Base-by-base conservation (phyloP, 2,888 invertebrate genomes). In the Harpagoxenus sublaevis region DNA sequence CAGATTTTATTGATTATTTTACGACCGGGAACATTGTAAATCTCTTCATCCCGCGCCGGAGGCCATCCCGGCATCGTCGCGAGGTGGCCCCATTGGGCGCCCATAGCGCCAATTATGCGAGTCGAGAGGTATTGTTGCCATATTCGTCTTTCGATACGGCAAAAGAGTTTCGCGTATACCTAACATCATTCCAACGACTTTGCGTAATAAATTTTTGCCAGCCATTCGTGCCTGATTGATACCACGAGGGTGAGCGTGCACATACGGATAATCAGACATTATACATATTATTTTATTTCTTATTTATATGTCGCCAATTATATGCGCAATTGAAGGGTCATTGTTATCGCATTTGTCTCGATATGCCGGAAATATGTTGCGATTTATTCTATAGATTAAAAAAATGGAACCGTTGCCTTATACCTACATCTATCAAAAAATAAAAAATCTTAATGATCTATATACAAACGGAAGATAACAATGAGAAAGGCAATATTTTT, bases 1-100 rank as follows among this genome's bases (percentile, higher is more conserved):
- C 91, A 91, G 93, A 94, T 94, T 94, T 94, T 94, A 94, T 94
- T 94, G 94, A 94, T 94, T 94, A 94, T 94, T 94, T 94, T 94
- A 94, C 92, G 93, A 92, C 92, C 93, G 90, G 91, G 94, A 94
- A 94, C 94, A 94, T 93, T 94, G 94, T 94, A 94, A 94, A 94
- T 94, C 94, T 94, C 94, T 94, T 94, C 93, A 94, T 94, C 91
- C 92, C 88, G 91, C 90, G 91, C 91, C 91, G 91, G 89, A 88
- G 90, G 90, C 91, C 92, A 90, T 75, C 57, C 90, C 84, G 91
- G 89, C 90, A 83, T 86, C 87, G 85, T 85, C 84, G 78, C 88
- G 87, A 85, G 85, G 87, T 74, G 87, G 87, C 86, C 87, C 87
- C 86, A 88, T 84, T 86, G 89, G 84, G 88, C 90, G 91, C 89